A percentile compares a stretch with the other conserved stretches of the same genome.
Conservation (phyloP, 92 coral and sea anemone species). For the Hydrozoanthus gracilis region DNA sequence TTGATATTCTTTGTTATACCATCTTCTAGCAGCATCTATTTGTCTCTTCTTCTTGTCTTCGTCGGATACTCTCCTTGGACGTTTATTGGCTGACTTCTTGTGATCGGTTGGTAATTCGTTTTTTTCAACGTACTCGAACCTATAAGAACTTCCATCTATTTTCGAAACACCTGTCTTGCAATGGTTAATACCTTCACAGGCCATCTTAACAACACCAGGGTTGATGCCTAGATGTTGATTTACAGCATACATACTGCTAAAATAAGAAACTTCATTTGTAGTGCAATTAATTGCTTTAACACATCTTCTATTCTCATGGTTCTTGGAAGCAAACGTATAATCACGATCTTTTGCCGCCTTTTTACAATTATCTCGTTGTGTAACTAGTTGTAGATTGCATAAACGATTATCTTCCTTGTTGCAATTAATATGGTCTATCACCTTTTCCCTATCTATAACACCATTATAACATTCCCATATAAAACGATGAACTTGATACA, state of each 20-base stretch:
- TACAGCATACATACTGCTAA: neutral
- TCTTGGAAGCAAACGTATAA: neutral
- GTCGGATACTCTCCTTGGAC: neutral
- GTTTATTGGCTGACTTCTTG: too few species aligned
- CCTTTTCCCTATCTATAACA: too few species aligned
- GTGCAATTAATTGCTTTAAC: too few species aligned
- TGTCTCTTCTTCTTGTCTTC: neutral
- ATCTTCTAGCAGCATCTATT: neutral
- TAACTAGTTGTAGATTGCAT: neutral
- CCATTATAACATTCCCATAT: too few species aligned
- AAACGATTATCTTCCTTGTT: too few species aligned
- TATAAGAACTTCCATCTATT: too few species aligned
- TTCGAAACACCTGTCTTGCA: too few species aligned
- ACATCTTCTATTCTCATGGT: too few species aligned
- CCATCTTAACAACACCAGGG: neutral
- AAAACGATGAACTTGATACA: conserved; percentile 24
- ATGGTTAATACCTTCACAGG: too few species aligned
- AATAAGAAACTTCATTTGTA: neutral
- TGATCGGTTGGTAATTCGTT: neutral
- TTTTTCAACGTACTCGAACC: conserved; percentile 16
- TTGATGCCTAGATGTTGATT: too few species aligned
- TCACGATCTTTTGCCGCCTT: neutral
- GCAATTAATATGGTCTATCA: too few species aligned
- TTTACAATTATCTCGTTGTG: conserved; percentile 14
- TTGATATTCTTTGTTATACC: neutral